Evolutionary conservation across 1,140 invertebrate genomes (phyloP).

Genomic region (Amyelois transitella): DNA sequence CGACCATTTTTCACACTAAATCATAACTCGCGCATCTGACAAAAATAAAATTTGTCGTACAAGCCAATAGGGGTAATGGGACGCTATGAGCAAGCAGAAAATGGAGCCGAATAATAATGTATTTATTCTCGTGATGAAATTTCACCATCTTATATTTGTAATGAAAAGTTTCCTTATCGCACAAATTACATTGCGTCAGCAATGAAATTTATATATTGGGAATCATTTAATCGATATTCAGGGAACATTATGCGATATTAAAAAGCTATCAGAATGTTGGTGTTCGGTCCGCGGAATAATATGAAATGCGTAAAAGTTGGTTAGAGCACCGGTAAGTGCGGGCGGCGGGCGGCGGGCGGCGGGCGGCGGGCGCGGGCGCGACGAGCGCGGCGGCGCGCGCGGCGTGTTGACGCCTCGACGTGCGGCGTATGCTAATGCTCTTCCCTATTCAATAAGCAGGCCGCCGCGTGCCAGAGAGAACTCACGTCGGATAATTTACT

Average conservation of each 20-base stretch:
- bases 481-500: conserved; percentile 74
- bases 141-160: conserved; percentile 8
- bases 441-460: conserved; percentile 73
- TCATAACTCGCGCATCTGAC: conserved; percentile 70
- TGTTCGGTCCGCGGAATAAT: neutral
- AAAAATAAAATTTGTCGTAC: conserved; percentile 73
- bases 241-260: conserved; percentile 1
- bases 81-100: conserved; percentile 60
- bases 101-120: conserved; percentile 27
- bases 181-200: neutral
- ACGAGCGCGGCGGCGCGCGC: conserved; percentile 26
- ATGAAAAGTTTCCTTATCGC: neutral
- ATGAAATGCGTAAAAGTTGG: conserved; percentile 2
- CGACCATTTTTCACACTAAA: conserved; percentile 73
- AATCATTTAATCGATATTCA: neutral
- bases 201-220: neutral
- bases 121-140: conserved; percentile 1
- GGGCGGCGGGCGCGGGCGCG: conserved; percentile 29
- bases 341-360: conserved; percentile 1
- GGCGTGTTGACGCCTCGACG: conserved; percentile 51
- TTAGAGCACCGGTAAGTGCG: neutral
- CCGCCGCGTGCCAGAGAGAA: conserved; percentile 66
- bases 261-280: conserved; percentile 3
- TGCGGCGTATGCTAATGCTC: conserved; percentile 68
- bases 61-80: conserved; percentile 69